These are phyloP conservation scores for Probosciger aterrimus DNA, from an alignment of 2,113 vertebrate species.

Conservation along the genomic window DNA sequence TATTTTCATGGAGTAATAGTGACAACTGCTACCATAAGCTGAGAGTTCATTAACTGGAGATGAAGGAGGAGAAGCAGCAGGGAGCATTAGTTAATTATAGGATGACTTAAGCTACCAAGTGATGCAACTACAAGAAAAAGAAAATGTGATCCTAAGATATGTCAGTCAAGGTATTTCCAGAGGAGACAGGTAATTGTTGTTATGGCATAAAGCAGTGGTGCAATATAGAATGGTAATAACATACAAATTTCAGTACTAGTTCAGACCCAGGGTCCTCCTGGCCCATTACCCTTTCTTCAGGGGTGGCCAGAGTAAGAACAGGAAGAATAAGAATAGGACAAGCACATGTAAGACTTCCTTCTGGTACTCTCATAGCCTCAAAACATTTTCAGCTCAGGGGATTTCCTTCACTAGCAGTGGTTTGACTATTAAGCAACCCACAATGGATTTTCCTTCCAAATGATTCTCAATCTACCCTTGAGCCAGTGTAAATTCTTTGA, in stretches of 20 bases:
- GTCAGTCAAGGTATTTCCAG: conserved; percentile 15
- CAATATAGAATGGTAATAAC: background rate
- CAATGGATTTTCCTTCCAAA: conserved; percentile 14
- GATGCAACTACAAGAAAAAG: conserved; percentile 30
- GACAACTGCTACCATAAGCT: background rate
- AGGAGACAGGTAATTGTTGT: background rate
- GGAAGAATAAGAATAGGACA: conserved; percentile 54
- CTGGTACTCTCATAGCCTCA: background rate
- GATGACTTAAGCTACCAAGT: conserved; percentile 17
- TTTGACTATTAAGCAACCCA: conserved; percentile 20
- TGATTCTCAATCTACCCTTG: background rate
- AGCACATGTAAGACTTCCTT: conserved; percentile 29
- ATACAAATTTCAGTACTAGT: background rate
- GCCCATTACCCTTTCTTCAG: background rate
- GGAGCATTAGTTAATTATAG: conserved; percentile 35
- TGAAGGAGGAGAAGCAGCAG: background rate
- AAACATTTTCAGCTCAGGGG: conserved; percentile 37
- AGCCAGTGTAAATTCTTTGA: background rate
- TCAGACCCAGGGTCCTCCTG: background rate
- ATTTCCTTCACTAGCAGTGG: conserved; percentile 19
- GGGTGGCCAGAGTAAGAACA: background rate
- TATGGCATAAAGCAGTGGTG: background rate
- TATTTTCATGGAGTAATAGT: background rate
- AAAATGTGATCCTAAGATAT: background rate
- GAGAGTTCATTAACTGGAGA: conserved; percentile 24